These are phyloP conservation scores for Geotrupes spiniger DNA, from an alignment of 2,888 invertebrate species.

Conservation along the genomic window DNA sequence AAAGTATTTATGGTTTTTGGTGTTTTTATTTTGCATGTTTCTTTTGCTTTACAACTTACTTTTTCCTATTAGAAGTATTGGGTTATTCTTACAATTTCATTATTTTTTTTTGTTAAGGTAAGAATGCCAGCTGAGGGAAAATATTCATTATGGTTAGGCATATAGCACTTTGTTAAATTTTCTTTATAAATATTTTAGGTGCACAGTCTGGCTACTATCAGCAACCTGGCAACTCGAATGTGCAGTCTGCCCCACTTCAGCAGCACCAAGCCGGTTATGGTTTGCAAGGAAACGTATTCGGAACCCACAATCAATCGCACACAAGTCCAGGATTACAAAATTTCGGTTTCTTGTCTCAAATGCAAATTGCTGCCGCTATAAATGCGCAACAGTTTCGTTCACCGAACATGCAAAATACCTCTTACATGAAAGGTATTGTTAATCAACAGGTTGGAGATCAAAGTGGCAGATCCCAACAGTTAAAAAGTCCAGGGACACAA, in stretches of 20 bases:
- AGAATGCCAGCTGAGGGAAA: slow-evolving; percentile 1
- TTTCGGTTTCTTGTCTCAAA: slow-evolving; percentile 57
- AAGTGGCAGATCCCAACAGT: slow-evolving; percentile 51
- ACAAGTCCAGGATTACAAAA: slow-evolving; percentile 54
- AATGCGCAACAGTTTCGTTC: slow-evolving; percentile 63
- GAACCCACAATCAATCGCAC: slow-evolving; percentile 49
- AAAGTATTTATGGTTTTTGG: slow-evolving; percentile 20
- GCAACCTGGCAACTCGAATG: slow-evolving; percentile 49
- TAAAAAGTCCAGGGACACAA: slow-evolving; percentile 57
- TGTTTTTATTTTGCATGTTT: slow-evolving; percentile 20
- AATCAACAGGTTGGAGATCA: slow-evolving; percentile 43
- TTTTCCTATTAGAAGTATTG: not conserved
- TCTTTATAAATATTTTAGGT: slow-evolving; percentile 36
- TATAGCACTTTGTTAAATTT: not conserved
- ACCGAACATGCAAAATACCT: slow-evolving; percentile 55
- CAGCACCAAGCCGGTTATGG: slow-evolving; percentile 51
- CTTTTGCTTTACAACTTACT: slow-evolving; percentile 5
- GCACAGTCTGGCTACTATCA: slow-evolving; percentile 54
- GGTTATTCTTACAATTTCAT: slow-evolving; percentile 1
- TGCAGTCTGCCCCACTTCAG: slow-evolving; percentile 48
- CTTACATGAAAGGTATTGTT: slow-evolving; percentile 45
- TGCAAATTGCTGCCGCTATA: slow-evolving; percentile 62
- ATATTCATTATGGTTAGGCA: not conserved
- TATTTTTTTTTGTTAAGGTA: slow-evolving; percentile 9
- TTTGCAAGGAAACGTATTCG: slow-evolving; percentile 53